Percentiles rank a stretch among this genome's conserved stretches.
Conservation (phyloP, 2,888 invertebrate species). For the Drosophila setosimentum region DNA sequence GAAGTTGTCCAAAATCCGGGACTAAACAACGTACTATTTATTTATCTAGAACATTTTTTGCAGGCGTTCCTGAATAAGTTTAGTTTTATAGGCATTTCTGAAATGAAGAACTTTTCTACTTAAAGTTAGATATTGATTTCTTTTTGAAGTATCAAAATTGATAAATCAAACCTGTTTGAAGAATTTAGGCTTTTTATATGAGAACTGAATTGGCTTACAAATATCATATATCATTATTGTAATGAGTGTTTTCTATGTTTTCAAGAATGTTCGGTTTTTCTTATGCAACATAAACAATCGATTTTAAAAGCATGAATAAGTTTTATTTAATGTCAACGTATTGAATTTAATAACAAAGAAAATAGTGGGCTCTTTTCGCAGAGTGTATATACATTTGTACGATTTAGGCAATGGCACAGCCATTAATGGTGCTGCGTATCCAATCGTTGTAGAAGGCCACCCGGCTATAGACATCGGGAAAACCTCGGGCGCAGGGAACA, state of each 20-base stretch:
- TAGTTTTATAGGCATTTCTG: not conserved
- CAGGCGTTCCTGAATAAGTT: too few relatives aligned
- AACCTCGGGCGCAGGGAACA: conserved; percentile 76
- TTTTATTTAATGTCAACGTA: not conserved
- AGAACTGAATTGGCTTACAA: too few relatives aligned
- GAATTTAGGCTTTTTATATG: too few relatives aligned
- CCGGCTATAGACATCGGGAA: conserved; percentile 78
- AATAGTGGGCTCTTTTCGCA: not conserved
- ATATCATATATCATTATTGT: not conserved
- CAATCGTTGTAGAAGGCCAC: conserved; percentile 77
- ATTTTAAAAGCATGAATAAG: not conserved
- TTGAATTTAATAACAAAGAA: not conserved
- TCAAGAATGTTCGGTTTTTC: not conserved
- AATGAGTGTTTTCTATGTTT: not conserved
- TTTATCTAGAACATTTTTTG: not conserved
- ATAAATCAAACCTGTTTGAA: too few relatives aligned
- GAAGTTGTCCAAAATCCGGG: not conserved
- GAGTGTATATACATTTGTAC: not conserved
- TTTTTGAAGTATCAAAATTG: not conserved
- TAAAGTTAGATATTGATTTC: not conserved
- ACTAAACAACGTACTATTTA: not conserved
- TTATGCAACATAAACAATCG: not conserved
- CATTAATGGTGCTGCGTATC: conserved; percentile 67
- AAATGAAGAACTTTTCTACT: not conserved
- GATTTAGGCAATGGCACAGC: conserved; percentile 49